Evolutionary conservation across 1,140 invertebrate species (phyloP).

Genomic region (Geopemphigus sp.): DNA sequence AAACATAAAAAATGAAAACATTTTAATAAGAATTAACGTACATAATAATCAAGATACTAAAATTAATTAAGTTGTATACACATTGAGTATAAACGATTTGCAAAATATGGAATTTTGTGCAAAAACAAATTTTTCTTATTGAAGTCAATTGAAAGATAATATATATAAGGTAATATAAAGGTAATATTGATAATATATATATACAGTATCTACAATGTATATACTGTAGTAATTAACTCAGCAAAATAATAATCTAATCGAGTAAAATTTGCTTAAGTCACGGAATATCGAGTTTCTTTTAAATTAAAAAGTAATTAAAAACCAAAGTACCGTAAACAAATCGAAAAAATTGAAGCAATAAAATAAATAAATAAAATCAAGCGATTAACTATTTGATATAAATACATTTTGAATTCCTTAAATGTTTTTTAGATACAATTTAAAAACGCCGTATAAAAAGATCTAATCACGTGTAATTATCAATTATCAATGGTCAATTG

Average conservation of each 20-base stretch:
- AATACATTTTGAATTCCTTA: not conserved
- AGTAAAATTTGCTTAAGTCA: not conserved
- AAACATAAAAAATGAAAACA: too few relatives aligned
- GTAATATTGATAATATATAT: too few relatives aligned
- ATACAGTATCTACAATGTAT: not conserved
- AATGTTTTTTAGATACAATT: not conserved
- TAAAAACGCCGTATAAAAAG: not conserved
- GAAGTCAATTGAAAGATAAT: too few relatives aligned
- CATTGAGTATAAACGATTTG: too few relatives aligned
- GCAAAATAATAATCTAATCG: not conserved
- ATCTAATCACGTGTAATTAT: not conserved
- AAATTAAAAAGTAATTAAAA: not conserved
- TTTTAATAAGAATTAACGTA: too few relatives aligned
- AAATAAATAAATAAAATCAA: not conserved
- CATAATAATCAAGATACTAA: too few relatives aligned
- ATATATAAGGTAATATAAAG: too few relatives aligned
- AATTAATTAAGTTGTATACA: too few relatives aligned
- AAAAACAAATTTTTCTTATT: too few relatives aligned
- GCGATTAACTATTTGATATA: too few relatives aligned
- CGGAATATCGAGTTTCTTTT: not conserved
- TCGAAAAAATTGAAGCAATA: not conserved
- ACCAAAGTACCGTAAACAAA: not conserved
- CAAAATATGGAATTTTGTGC: too few relatives aligned
- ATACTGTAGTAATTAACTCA: not conserved
- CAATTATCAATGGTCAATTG: too few relatives aligned